phyloP scores from a whole-genome alignment of 1,140 invertebrate genomes.

The Cheumatopsyche charites region DNA sequence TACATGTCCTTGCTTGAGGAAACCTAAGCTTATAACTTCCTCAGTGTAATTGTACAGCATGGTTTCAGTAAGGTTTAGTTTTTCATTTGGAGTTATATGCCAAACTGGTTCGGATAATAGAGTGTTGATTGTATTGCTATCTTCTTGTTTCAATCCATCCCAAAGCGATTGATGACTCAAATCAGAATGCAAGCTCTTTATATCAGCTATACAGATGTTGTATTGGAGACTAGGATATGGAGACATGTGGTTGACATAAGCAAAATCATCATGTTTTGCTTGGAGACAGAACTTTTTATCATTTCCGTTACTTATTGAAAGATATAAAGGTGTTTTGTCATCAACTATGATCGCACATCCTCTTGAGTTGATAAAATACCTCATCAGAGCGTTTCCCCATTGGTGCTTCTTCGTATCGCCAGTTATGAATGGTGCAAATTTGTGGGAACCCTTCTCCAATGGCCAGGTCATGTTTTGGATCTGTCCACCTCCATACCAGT shows the following conservation, averaged over 20 bases:
- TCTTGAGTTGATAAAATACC: slow-evolving; percentile 85
- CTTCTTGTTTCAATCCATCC: slow-evolving; percentile 79
- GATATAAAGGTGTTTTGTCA: slow-evolving; percentile 76
- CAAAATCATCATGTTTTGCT: slow-evolving; percentile 77
- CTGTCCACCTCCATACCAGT: slow-evolving; percentile 86
- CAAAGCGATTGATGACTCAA: slow-evolving; percentile 68
- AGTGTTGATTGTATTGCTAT: slow-evolving; percentile 74
- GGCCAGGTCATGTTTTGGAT: slow-evolving; percentile 79
- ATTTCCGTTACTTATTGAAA: slow-evolving; percentile 71
- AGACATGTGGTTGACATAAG: slow-evolving; percentile 72
- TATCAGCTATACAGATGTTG: slow-evolving; percentile 82
- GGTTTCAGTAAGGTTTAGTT: slow-evolving; percentile 68
- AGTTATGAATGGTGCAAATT: slow-evolving; percentile 80
- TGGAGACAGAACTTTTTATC: slow-evolving; percentile 74
- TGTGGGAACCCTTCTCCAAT: slow-evolving; percentile 72
- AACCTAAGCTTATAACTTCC: slow-evolving; percentile 75
- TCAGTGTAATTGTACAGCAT: slow-evolving; percentile 83
- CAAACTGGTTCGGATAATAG: slow-evolving; percentile 82
- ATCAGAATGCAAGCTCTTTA: slow-evolving; percentile 76
- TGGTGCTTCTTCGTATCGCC: slow-evolving; percentile 77
- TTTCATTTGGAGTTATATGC: slow-evolving; percentile 74
- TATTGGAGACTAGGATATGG: slow-evolving; percentile 76
- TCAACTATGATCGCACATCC: slow-evolving; percentile 81
- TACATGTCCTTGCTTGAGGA: slow-evolving; percentile 79
- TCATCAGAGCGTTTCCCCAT: slow-evolving; percentile 80